These are phyloP conservation scores for Rhopilema esculentum DNA, from an alignment of 30 jellyfish, hydroid and myxozoan species.

Conservation along the genomic window DNA sequence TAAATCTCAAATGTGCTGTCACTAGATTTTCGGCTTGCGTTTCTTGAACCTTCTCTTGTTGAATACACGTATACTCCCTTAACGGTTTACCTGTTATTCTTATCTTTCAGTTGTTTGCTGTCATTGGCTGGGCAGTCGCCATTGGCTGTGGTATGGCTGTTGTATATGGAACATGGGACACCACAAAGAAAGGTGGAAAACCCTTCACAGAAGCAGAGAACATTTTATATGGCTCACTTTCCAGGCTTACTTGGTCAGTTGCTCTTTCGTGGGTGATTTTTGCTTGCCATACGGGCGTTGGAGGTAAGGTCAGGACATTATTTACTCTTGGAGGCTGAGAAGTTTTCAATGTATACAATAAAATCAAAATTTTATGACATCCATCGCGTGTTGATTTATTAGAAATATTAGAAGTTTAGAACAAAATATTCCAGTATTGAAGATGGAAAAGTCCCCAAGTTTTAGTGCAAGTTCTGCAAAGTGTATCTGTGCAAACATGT, in stretches of 20 bases:
- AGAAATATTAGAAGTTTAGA: no score
- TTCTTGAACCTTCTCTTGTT: background rate
- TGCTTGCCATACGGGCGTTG: slow-evolving; percentile 83
- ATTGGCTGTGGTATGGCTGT: slow-evolving; percentile 68
- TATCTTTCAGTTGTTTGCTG: slow-evolving; percentile 32
- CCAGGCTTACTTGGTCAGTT: slow-evolving; percentile 79
- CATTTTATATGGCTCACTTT: slow-evolving; percentile 71
- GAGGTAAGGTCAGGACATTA: slow-evolving; percentile 76
- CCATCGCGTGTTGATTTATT: background rate
- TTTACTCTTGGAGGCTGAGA: background rate
- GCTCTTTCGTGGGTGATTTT: slow-evolving; percentile 90
- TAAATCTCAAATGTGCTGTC: no score
- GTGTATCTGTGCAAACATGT: no score
- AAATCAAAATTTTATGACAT: background rate
- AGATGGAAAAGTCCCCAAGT: no score
- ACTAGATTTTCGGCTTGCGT: background rate
- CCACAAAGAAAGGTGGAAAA: slow-evolving; percentile 52
- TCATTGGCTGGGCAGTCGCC: slow-evolving; percentile 83
- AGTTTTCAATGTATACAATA: background rate
- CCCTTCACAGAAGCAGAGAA: slow-evolving; percentile 71
- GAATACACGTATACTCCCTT: background rate
- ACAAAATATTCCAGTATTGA: no score
- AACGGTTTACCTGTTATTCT: background rate
- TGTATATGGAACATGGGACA: slow-evolving; percentile 88
- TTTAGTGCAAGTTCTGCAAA: no score